Conservation (phyloP, 1,140 invertebrate species). For the Cyphomyrmex costatus region DNA sequence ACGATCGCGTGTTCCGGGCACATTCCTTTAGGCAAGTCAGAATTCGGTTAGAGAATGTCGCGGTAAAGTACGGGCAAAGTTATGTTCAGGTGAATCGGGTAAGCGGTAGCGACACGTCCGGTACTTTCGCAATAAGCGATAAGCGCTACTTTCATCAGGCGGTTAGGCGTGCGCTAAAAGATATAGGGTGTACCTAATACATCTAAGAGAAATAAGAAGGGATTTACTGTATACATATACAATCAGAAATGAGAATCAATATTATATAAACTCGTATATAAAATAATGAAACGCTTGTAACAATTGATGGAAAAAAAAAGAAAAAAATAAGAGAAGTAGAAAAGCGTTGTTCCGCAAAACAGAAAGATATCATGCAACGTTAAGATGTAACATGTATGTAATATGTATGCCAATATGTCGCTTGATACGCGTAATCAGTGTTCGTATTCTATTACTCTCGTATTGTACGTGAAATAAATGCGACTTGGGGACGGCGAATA, state of each 20-base stretch:
- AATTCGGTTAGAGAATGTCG: slow-evolving; percentile 51
- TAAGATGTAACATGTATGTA: too few species aligned
- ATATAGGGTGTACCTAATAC: slow-evolving; percentile 21
- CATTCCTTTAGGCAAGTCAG: slow-evolving; percentile 33
- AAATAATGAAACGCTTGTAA: neutral
- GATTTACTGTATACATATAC: too few species aligned
- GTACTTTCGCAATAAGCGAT: slow-evolving; percentile 48
- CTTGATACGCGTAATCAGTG: neutral
- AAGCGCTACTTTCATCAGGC: slow-evolving; percentile 32
- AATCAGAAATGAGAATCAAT: neutral
- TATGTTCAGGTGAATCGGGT: slow-evolving; percentile 28
- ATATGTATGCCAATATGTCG: too few species aligned
- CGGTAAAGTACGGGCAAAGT: slow-evolving; percentile 44
- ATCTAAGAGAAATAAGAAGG: neutral
- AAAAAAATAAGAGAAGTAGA: neutral
- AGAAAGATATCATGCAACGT: neutral
- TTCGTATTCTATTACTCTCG: slow-evolving; percentile 17
- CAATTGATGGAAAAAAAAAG: neutral
- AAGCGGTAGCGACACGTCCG: slow-evolving; percentile 29
- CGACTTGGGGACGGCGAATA: neutral
- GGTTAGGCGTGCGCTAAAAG: neutral
- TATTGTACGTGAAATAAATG: slow-evolving; percentile 23
- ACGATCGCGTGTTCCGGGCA: slow-evolving; percentile 51
- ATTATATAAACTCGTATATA: neutral
- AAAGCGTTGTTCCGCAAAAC: neutral